Evolutionary conservation across 2,113 vertebrate species (phyloP), one percentile per base, ranked within the genome.

Genomic region (Chloropsis hardwickii): DNA sequence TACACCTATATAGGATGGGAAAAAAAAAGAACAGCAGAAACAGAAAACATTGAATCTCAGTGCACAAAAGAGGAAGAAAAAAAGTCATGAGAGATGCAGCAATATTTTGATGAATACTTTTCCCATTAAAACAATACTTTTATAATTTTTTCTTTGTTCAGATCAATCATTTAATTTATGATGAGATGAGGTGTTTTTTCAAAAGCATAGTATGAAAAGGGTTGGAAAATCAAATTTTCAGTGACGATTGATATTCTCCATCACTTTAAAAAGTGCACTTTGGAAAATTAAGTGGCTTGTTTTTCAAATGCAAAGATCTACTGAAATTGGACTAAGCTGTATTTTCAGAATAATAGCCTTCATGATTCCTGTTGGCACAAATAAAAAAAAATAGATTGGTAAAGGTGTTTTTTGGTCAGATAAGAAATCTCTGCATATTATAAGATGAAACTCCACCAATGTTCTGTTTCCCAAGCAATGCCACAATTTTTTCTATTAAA

Each of bases 11-110:
- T 9, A n/a, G n/a, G n/a, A n/a, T n/a, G n/a, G n/a, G n/a, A n/a
- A n/a, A n/a, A n/a, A n/a, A 96, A 96, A 86, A 77, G 21, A 76
- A 56, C 44, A 93, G 72, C 60, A 86, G 65, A 66, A 91, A 60
- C 11, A 92, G 62, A 84, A 87, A 87, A 89, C 48, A 91, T 2
- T 74, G 72, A 81, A 48, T 58, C 24, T 65, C 18, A 4, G 6
- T 35, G 35, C 65, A 53, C 84, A 87, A 33, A 81, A 93, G 45
- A 88, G 24, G 31, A 83, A 47, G 17, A 3, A 10, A 31, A 37
- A 48, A 73, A 77, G 44, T 48, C 37, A 69, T 40, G 25, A 84
- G 42, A 91, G 42, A 90, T 39, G 54, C 33, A 91, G 42, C 25
- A 84, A 27, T 50, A 83, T 56, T 93, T 45, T 91, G 53, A 92